Conservation (phyloP, 2,888 invertebrate species). For the Dryobota labecula region DNA sequence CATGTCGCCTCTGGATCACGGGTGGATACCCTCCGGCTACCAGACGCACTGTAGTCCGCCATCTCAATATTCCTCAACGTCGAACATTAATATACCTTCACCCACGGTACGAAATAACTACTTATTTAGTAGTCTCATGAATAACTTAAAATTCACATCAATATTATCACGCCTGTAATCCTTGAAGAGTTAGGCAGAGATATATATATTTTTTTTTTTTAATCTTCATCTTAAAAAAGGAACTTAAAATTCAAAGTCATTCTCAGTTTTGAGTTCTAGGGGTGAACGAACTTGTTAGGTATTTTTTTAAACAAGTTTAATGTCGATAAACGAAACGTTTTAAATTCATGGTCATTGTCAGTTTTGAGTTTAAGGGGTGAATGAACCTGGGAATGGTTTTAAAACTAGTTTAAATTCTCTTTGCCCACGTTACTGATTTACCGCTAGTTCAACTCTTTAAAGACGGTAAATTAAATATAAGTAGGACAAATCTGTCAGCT, state of each 20-base stretch:
- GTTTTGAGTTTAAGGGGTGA: not conserved
- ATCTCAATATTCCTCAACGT: constrained; percentile 89
- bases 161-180: too few relatives aligned
- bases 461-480: not conserved
- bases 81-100: constrained; percentile 91
- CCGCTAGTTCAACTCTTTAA: not conserved
- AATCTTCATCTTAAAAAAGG: too few relatives aligned
- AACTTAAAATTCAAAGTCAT: too few relatives aligned
- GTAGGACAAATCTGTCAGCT: not conserved
- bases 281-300: too few relatives aligned
- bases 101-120: constrained; percentile 88
- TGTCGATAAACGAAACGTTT: not conserved
- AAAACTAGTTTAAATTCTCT: constrained; percentile 13
- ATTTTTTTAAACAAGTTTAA: too few relatives aligned
- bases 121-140: not conserved
- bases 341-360: too few relatives aligned
- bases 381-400: not conserved
- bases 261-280: too few relatives aligned
- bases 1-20: constrained; percentile 91
- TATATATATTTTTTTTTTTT: too few relatives aligned
- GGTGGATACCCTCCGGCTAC: constrained; percentile 91
- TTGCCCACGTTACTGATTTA: not conserved
- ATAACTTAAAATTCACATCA: too few relatives aligned
- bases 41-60: constrained; percentile 90
- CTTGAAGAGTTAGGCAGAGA: too few relatives aligned